A percentile compares a stretch with the other conserved stretches of the same genome.
Evolutionary conservation across 2,113 vertebrate genomes (phyloP).

Genomic region (Scatophagus argus): DNA sequence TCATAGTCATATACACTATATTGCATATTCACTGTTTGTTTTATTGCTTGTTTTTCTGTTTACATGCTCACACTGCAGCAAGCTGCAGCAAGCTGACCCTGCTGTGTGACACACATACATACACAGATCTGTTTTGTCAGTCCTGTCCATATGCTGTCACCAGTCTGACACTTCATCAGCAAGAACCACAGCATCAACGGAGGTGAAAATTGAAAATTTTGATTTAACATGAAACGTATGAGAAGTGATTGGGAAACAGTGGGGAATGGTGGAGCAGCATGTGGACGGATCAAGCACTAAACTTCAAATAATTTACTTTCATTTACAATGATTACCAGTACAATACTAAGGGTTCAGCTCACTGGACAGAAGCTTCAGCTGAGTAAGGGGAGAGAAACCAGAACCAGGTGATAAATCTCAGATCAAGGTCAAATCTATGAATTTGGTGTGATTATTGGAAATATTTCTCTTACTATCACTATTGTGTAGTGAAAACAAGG

Average conservation of each 20-base stretch:
- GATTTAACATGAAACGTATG: neutral
- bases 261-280: neutral
- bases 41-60: slow-evolving; percentile 28
- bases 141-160: neutral
- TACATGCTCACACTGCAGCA: neutral
- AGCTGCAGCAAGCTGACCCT: neutral
- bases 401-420: neutral
- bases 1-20: neutral
- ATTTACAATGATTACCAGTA: no score
- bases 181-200: neutral
- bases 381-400: neutral
- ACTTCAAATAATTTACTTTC: neutral
- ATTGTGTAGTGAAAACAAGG: neutral
- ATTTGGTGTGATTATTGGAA: neutral
- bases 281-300: neutral
- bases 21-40: slow-evolving; percentile 2
- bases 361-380: no score
- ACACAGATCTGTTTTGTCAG: neutral
- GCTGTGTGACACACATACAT: neutral
- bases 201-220: neutral
- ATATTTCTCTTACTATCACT: neutral
- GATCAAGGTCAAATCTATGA: neutral
- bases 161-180: neutral
- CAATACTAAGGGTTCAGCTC: no score
- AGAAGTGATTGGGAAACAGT: neutral